Base-by-base conservation (phyloP, 2,888 invertebrate species). In the Megastigmus dorsalis region DNA sequence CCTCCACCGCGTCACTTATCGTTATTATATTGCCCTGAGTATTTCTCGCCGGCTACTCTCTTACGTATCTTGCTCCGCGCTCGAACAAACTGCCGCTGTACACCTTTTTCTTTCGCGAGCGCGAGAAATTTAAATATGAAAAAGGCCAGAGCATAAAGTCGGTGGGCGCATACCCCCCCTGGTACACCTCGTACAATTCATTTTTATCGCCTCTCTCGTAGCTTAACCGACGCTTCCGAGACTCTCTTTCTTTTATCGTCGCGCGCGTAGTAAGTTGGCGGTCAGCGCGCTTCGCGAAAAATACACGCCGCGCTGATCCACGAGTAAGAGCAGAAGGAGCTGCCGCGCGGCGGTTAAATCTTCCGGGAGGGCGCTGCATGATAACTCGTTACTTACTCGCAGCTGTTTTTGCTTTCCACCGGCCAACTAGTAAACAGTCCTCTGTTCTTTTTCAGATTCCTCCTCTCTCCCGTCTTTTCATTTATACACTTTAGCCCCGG, bases 91-190 rank as follows among this genome's bases (percentile, higher is more conserved):
- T 66, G 13, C 36, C 23, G 3, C 4, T 33, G 5, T 54, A 4
- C 13, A 45, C 10, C 23, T 23, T 23, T 23, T 26, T 48, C 9
- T 48, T n/a, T n/a, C n/a, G n/a, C n/a, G n/a, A 30, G 30, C 10
- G n/a, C 20, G 13, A 15, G 50, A 30, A 23, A 65, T 30, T 65
- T 65, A 54, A 54, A 65, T 54, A 41, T 41, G 41, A 65, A 41
- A 65, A 28, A 54, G 18, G 50, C 30, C n/a, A n/a, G 36, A 52
- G 26, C 18, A 18, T 52, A 38, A 65, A 52, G 38, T 52, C 52
- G 41, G 18, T 4, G 15, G 30, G 38, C 55, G 28, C 28, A 26
- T 15, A 2, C 33, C 20, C 10, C 9, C 2, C 18, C 13, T 13
- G n/a, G 54, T 33, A 33, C 10, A 28, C n/a, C n/a, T n/a, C n/a